These are phyloP conservation scores for Ophraella communa DNA, from an alignment of 2,888 invertebrate species.

Conservation along the genomic window DNA sequence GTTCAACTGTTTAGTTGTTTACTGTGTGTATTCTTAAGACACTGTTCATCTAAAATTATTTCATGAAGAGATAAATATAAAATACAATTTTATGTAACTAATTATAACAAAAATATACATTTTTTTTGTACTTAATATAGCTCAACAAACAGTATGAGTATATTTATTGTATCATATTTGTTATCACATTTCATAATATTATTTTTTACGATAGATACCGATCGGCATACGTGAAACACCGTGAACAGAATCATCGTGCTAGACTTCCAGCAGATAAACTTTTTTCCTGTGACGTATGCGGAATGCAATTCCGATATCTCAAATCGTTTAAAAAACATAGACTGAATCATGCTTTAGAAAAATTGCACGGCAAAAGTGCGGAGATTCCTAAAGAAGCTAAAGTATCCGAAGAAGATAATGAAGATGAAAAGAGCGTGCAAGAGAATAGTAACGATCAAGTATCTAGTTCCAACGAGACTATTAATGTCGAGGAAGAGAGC, in stretches of 20 bases:
- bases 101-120: too few species aligned
- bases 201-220: conserved; percentile 54
- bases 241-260: conserved; percentile 88
- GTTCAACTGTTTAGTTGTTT: too few species aligned
- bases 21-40: too few species aligned
- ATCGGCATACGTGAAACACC: conserved; percentile 83
- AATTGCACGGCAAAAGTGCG: conserved; percentile 73
- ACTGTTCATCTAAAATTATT: too few species aligned
- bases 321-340: conserved; percentile 91
- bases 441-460: conserved; percentile 58
- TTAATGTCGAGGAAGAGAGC: conserved; percentile 61
- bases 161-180: too few species aligned
- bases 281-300: conserved; percentile 90
- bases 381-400: conserved; percentile 41
- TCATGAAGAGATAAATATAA: too few species aligned
- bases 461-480: conserved; percentile 58
- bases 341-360: conserved; percentile 83
- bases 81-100: too few species aligned
- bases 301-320: conserved; percentile 88
- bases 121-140: too few species aligned
- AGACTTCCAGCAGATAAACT: conserved; percentile 87
- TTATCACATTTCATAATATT: not conserved
- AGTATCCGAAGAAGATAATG: conserved; percentile 29
- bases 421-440: conserved; percentile 25
- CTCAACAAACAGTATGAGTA: too few species aligned